phyloP scores from a whole-genome alignment of 2,888 invertebrate species.

The Rotaria socialis region DNA sequence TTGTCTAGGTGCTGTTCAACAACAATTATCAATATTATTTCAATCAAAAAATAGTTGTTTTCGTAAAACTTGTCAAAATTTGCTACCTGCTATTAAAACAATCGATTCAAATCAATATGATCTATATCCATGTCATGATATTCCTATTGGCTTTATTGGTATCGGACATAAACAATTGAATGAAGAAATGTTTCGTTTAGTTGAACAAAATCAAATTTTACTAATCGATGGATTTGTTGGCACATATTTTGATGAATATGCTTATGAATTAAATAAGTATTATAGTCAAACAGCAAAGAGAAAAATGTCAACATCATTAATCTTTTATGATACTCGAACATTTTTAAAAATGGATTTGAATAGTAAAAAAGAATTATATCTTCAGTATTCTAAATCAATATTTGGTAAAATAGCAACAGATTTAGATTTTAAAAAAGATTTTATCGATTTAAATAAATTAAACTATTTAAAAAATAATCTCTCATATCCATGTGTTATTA shows the following conservation, averaged over 20 bases:
- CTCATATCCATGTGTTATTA: conserved; percentile 34
- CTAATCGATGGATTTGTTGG: conserved; percentile 34
- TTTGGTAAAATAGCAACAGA: not conserved
- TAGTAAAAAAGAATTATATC: not conserved
- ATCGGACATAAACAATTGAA: not conserved
- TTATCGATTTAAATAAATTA: not conserved
- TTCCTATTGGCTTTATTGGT: not conserved
- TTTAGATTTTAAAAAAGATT: conserved; percentile 8
- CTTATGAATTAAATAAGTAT: not conserved
- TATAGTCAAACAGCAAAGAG: not conserved
- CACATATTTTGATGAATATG: conserved; percentile 1
- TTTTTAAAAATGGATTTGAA: not conserved
- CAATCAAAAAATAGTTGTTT: not conserved
- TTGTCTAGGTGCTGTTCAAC: conserved; percentile 12
- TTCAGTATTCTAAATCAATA: not conserved
- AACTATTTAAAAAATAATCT: not conserved
- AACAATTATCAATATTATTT: not conserved
- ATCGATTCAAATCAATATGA: not conserved
- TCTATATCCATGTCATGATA: conserved; percentile 11
- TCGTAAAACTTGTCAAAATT: not conserved
- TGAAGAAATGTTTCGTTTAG: not conserved
- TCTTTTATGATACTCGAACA: conserved; percentile 6
- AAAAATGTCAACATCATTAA: not conserved
- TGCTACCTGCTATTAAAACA: not conserved
- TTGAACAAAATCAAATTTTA: not conserved